Evolutionary conservation across 2,797 vertebrate species (phyloP), one percentile per base, ranked within the genome.

Genomic region (Enteromius fasciolatus): DNA sequence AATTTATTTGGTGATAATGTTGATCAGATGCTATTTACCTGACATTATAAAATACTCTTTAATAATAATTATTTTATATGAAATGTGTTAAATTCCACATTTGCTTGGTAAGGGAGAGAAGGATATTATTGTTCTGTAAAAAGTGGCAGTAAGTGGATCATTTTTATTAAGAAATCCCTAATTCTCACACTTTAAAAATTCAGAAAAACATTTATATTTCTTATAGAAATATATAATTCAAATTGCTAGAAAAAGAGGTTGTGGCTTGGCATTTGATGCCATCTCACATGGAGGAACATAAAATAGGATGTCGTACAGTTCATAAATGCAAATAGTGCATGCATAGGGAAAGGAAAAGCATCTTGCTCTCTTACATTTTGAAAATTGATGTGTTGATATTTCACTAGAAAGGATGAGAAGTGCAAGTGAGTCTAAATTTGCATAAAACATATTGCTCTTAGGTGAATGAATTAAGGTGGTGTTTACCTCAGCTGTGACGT

Each of bases 361-460:
- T n/a, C 0, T n/a, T 46, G 10, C 1, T 1, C 46, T 15, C 78
- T 59, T 80, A 46, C 8, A 80, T 48, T 72, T 72, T 33, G 39
- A 61, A 63, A 80, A 63, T 1, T 0, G 14, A 73, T 63, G 68
- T 70, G n/a, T 44, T 41, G 66, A 41, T 57, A 20, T 69, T 69
- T 48, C 50, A 69, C 50, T 52, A 68, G 31, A 78, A 48, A 12
- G 31, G 76, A 68, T 31, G 66, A 44, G 15, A 80, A 69, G 23
- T 69, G 66, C 50, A 41, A 18, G 17, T 46, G 39, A 44, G 6
- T 46, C 4, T 5, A 61, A 15, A 72, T 80, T 33, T 46, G 39
- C 39, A 80, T 72, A 61, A 61, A 14, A 48, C 20, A 50, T 67
- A 17, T 52, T 52, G 20, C 31, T 52, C 33, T 79, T 79, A 68